Conservation (phyloP, 37 sponge, comb jelly and placozoan species). For the Theonella swinhoei region DNA sequence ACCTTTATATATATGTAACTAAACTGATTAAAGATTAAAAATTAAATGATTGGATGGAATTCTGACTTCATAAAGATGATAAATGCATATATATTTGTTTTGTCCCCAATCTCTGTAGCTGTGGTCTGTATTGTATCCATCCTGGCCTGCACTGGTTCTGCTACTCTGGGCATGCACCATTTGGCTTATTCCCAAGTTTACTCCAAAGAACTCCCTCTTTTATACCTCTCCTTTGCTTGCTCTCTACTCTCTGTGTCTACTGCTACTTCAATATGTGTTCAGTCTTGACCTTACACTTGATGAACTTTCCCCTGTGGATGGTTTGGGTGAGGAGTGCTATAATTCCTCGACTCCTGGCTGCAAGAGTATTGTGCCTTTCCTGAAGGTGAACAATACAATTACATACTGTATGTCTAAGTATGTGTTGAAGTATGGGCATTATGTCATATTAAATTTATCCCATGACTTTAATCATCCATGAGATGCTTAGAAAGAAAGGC, state of each 20-base stretch:
- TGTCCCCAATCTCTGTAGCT: slow-evolving; percentile 6
- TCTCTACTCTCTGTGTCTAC: slow-evolving; percentile 46
- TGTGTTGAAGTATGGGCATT: no score
- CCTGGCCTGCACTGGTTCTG: slow-evolving; percentile 67
- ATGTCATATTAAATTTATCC: no score
- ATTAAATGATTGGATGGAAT: no score
- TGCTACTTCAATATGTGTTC: slow-evolving; percentile 57
- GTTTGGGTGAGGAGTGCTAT: slow-evolving; percentile 2
- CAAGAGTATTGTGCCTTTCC: slow-evolving; percentile 11
- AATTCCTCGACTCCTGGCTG: neutral
- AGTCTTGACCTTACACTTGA: slow-evolving; percentile 36
- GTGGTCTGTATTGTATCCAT: slow-evolving; percentile 77
- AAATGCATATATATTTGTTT: neutral
- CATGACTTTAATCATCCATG: no score
- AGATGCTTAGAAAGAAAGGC: no score
- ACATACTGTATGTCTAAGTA: no score
- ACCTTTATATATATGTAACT: no score
- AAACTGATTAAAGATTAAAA: no score
- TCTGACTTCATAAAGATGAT: no score
- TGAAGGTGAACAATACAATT: no score
- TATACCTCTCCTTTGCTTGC: slow-evolving; percentile 62
- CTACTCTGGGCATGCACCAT: slow-evolving; percentile 73
- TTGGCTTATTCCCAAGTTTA: slow-evolving; percentile 65
- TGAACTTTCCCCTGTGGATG: neutral
- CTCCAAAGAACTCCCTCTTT: slow-evolving; percentile 44